Conservation (phyloP, 2,888 invertebrate species). For the Hanleya hanleyi region DNA sequence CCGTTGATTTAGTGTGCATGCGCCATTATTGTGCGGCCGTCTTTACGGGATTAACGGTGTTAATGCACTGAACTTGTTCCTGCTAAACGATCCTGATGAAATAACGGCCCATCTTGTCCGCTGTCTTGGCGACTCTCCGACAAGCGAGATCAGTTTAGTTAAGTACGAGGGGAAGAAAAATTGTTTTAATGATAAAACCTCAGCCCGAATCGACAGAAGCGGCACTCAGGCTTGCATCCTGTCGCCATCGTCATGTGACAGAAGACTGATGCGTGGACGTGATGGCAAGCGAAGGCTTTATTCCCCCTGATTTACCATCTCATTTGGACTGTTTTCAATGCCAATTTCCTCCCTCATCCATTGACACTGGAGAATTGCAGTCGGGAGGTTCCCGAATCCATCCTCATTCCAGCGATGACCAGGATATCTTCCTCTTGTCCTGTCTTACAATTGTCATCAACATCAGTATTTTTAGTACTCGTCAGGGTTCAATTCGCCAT, state of each 20-base stretch:
- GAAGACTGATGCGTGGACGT: not conserved
- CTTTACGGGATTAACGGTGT: too few species aligned
- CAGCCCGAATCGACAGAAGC: constrained; percentile 26
- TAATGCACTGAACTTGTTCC: not conserved
- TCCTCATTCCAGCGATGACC: too few species aligned
- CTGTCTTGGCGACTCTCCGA: not conserved
- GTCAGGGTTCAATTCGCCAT: too few species aligned
- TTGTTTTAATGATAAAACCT: not conserved
- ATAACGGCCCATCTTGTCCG: not conserved
- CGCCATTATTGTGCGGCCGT: too few species aligned
- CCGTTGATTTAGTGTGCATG: too few species aligned
- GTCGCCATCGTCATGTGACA: not conserved
- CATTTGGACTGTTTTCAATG: constrained; percentile 4
- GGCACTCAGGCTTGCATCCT: constrained; percentile 33
- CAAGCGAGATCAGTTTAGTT: not conserved
- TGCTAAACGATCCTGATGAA: not conserved
- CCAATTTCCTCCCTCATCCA: constrained; percentile 1
- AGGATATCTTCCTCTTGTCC: too few species aligned
- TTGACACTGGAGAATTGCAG: too few species aligned
- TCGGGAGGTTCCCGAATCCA: too few species aligned
- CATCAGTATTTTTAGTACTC: too few species aligned
- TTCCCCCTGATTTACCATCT: constrained; percentile 4
- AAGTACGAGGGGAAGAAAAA: not conserved
- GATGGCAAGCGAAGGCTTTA: not conserved
- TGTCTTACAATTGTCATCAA: too few species aligned